Evolutionary conservation across 2,888 invertebrate genomes (phyloP).

Genomic region (Drosophila austrosaltans): DNA sequence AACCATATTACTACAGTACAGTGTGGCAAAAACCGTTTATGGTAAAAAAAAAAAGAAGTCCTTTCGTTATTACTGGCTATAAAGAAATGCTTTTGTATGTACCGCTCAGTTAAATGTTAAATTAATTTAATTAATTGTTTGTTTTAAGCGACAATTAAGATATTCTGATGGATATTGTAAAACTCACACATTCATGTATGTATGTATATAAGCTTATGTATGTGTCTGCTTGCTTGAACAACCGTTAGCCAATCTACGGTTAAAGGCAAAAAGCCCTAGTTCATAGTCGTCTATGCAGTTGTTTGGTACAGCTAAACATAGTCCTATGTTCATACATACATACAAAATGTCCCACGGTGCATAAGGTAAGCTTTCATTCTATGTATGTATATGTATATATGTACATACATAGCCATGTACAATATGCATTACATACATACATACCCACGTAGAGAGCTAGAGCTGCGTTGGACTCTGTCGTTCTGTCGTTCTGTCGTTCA

Average conservation of each 20-base stretch:
- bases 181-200: too few species aligned
- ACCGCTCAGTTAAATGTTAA: too few species aligned
- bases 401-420: not conserved
- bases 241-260: not conserved
- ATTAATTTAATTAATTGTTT: too few species aligned
- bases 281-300: not conserved
- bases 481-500: not conserved
- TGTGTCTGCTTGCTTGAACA: not conserved
- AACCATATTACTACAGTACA: constrained; percentile 31
- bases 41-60: not conserved
- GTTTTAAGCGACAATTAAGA: too few species aligned
- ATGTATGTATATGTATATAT: constrained; percentile 5
- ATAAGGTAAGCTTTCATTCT: constrained; percentile 11
- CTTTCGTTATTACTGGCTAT: not conserved
- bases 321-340: not conserved
- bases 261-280: not conserved
- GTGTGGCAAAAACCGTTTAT: constrained; percentile 34
- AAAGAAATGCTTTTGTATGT: not conserved
- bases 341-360: constrained; percentile 7
- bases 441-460: constrained; percentile 4
- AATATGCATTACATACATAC: not conserved
- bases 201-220: too few species aligned
- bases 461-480: constrained; percentile 1
- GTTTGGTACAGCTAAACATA: too few species aligned
- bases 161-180: too few species aligned